phyloP scores from a whole-genome alignment of 2,888 invertebrate species.

The Antheraea yamamai region DNA sequence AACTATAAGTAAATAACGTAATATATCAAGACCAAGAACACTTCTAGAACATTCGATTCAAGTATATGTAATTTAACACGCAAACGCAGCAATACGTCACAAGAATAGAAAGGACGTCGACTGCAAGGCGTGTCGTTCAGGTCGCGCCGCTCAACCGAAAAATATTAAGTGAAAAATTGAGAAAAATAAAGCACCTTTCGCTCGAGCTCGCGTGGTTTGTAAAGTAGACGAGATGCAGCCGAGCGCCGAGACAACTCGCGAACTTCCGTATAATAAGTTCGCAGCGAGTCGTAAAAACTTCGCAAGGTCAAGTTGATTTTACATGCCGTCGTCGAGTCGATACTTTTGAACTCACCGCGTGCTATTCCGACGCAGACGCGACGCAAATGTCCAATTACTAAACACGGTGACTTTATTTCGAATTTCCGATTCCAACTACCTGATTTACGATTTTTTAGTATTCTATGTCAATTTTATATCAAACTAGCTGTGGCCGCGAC shows the following conservation, averaged over 20 bases:
- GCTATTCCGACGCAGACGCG: no score
- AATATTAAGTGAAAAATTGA: constrained; percentile 1
- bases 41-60: not conserved
- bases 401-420: no score
- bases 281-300: constrained; percentile 20
- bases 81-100: not conserved
- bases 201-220: not conserved
- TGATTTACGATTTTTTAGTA: no score
- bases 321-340: constrained; percentile 17
- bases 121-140: not conserved
- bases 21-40: no score
- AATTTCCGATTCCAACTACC: no score
- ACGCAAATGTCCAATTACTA: no score
- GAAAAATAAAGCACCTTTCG: constrained; percentile 9
- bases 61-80: not conserved
- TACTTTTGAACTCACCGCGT: constrained; percentile 7
- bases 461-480: no score
- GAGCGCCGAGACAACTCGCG: constrained; percentile 14
- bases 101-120: constrained; percentile 5
- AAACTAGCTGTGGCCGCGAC: no score
- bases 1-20: not conserved
- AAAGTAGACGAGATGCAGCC: not conserved
- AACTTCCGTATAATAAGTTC: constrained; percentile 20
- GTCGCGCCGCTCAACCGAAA: not conserved
- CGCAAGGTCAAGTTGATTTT: constrained; percentile 22